phyloP scores from a whole-genome alignment of 2,888 invertebrate species.

The Macrophya annulata region DNA sequence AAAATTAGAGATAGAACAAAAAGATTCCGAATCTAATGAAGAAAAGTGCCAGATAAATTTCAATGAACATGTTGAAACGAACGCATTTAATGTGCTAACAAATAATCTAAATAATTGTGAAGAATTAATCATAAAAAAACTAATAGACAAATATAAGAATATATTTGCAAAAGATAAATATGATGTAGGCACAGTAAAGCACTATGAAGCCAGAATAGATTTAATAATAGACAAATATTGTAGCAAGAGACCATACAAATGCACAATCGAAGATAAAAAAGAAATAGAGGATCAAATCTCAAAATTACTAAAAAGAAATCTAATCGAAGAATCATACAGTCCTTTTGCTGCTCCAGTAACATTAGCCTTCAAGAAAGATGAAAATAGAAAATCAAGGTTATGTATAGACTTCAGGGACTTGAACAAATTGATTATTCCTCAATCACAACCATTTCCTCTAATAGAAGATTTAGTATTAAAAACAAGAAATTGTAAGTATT shows the following conservation, averaged over 20 bases:
- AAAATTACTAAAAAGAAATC: slow-evolving; percentile 61
- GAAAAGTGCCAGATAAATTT: no score
- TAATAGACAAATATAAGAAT: slow-evolving; percentile 62
- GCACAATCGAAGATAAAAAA: slow-evolving; percentile 62
- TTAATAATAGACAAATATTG: slow-evolving; percentile 62
- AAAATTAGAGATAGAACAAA: no score
- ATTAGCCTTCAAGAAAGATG: slow-evolving; percentile 60
- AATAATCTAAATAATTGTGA: no score
- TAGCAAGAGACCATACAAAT: slow-evolving; percentile 62
- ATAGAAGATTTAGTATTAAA: slow-evolving; percentile 58
- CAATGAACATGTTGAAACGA: no score
- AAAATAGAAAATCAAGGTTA: slow-evolving; percentile 57
- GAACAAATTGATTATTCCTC: slow-evolving; percentile 57
- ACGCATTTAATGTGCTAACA: no score
- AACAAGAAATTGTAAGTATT: slow-evolving; percentile 52
- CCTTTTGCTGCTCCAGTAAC: slow-evolving; percentile 64
- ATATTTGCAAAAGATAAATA: slow-evolving; percentile 66
- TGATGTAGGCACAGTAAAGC: slow-evolving; percentile 63
- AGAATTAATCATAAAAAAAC: slow-evolving; percentile 58
- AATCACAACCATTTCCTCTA: slow-evolving; percentile 58
- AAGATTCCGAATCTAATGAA: no score
- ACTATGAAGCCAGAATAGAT: slow-evolving; percentile 63
- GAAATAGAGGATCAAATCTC: slow-evolving; percentile 65
- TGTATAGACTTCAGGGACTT: slow-evolving; percentile 55
- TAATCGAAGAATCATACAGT: slow-evolving; percentile 66